Percentiles rank a stretch among this genome's conserved stretches.
Conservation (phyloP, 2,113 vertebrate genomes). For the Mormyrus lacerda region DNA sequence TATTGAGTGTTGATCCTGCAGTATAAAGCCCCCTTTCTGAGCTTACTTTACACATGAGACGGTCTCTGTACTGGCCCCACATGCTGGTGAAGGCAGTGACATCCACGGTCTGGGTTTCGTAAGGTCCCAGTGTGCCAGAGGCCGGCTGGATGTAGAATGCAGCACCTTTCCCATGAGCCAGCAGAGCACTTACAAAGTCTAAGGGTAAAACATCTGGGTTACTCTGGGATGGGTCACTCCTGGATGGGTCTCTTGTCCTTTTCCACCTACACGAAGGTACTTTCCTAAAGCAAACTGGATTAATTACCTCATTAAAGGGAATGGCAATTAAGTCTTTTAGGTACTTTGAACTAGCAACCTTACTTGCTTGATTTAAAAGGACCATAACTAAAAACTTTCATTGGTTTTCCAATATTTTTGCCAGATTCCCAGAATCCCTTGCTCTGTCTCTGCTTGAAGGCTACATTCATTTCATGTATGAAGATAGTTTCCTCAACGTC, state of each 20-base stretch:
- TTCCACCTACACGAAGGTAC: background rate
- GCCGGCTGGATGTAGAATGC: slow-evolving; percentile 64
- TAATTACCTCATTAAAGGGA: background rate
- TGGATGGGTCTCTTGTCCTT: background rate
- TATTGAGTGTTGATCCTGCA: background rate
- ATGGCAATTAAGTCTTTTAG: background rate
- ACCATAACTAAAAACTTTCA: background rate
- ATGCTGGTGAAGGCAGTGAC: slow-evolving; percentile 79
- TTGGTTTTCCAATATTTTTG: background rate
- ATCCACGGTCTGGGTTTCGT: slow-evolving; percentile 64
- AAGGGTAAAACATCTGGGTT: slow-evolving; percentile 21
- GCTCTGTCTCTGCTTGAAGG: background rate
- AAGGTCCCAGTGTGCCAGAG: slow-evolving; percentile 64
- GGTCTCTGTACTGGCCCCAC: slow-evolving; percentile 89
- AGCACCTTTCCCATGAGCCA: slow-evolving; percentile 76
- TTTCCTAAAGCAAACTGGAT: background rate
- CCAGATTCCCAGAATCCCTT: background rate
- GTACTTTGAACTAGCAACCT: background rate
- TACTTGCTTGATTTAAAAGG: background rate
- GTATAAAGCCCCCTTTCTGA: background rate
- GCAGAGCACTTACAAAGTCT: slow-evolving; percentile 67
- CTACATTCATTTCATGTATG: background rate
- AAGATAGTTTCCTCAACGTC: background rate
- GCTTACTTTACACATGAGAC: slow-evolving; percentile 73
- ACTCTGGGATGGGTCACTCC: background rate